Base-by-base conservation (phyloP, 2,888 invertebrate genomes). In the Andrena hattorfiana region DNA sequence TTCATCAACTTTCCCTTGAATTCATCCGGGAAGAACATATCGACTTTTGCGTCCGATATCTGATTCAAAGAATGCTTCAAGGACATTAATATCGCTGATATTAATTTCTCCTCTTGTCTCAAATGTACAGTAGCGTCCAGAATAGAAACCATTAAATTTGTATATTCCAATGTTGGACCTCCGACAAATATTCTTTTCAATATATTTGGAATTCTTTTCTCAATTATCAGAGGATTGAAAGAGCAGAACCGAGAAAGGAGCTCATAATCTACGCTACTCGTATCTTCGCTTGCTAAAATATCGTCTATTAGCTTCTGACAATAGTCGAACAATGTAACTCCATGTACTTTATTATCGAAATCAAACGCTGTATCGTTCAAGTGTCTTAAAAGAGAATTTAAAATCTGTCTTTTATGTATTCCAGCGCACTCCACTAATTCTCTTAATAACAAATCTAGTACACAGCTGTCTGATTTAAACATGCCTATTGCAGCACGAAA, bases 161-260 rank as follows among this genome's bases (percentile, higher is more conserved):
- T 89, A 23, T 76, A 51, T 23, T 87, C 69, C 16, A 60, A 35
- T 35, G 69, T 56, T 71, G 81, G 87, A 67, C 81, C 71, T 72
- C 80, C 77, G n/a, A 88, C 51, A 35, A 93, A 77, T 66, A 91
- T 78, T 83, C 83, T 90, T 67, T 77, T 84, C 2, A 93, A 77
- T 56, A 93, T 89, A n/a, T 63, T 75, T 49, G 90, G 85, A 23
- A 89, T 85, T 54, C 89, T 90, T 20, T 81, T 89, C 75, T 93
- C 93, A 35, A 93, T 80, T 28, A 93, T 83, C 2, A 92, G 68
- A 68, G 93, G 92, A 90, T 94, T 93, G 2, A 92, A 84, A 71
- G 85, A 77, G 5, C 90, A 84, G 54, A 93, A 87, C 42, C 81
- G 83, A 42, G 76, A 67, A 0, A 93, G 72, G 71, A 92, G 74